These are phyloP conservation scores for Papilio machaon DNA, from an alignment of 1,140 invertebrate species.

Conservation along the genomic window DNA sequence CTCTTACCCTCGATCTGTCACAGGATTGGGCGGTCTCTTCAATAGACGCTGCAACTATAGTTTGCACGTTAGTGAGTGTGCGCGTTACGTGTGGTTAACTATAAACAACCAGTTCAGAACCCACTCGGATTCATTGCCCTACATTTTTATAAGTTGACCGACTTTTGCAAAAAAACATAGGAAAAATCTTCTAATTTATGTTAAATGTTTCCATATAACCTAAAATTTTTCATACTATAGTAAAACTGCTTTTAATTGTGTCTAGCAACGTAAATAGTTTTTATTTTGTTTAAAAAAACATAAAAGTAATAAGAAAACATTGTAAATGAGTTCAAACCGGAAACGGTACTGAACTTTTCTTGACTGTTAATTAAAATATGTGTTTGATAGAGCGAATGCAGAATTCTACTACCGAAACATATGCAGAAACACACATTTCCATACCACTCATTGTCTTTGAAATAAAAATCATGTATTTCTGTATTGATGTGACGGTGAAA, in stretches of 20 bases:
- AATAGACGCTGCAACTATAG: constrained; percentile 7
- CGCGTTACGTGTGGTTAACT: constrained; percentile 30
- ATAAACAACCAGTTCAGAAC: constrained; percentile 4
- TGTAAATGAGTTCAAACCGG: too few relatives aligned
- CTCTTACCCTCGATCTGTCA: constrained; percentile 14
- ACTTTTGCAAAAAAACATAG: neutral
- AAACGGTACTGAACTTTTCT: too few relatives aligned
- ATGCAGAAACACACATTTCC: too few relatives aligned
- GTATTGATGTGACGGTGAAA: neutral
- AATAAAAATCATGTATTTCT: neutral
- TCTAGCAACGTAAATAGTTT: neutral
- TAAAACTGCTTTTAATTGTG: neutral
- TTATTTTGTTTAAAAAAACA: neutral
- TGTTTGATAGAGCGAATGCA: too few relatives aligned
- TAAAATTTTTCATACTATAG: neutral
- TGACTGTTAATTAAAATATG: too few relatives aligned
- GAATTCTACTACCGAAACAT: too few relatives aligned
- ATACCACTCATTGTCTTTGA: too few relatives aligned
- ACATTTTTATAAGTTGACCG: constrained; percentile 10
- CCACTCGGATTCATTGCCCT: constrained; percentile 31
- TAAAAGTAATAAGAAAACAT: too few relatives aligned
- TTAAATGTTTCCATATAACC: neutral
- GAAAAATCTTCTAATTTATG: neutral
- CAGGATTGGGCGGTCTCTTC: constrained; percentile 5
- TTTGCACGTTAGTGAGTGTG: constrained; percentile 21